These are phyloP conservation scores for Heliothis peltigera DNA, from an alignment of 2,888 invertebrate genomes.

Conservation along the genomic window DNA sequence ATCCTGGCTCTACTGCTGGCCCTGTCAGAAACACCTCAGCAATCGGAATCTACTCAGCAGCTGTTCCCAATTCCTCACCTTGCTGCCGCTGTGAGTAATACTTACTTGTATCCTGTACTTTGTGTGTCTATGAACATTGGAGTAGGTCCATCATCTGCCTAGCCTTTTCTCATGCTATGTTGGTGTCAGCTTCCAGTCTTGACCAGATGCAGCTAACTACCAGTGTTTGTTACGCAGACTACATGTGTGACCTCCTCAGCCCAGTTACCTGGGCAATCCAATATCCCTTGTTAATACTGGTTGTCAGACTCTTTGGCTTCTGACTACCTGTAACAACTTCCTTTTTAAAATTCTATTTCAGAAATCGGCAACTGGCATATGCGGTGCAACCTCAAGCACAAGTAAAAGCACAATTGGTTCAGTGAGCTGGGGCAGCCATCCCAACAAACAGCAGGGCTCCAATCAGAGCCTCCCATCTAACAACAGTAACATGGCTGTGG, in stretches of 20 bases:
- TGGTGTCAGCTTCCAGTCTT: too few species aligned
- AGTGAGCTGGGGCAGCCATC: constrained; percentile 76
- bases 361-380: constrained; percentile 74
- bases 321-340: too few species aligned
- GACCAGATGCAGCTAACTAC: too few species aligned
- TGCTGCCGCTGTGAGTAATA: constrained; percentile 72
- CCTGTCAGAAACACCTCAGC: constrained; percentile 78
- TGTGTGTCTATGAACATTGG: background rate
- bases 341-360: constrained; percentile 59
- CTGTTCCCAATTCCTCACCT: constrained; percentile 82
- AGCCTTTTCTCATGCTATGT: too few species aligned
- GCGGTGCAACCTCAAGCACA: constrained; percentile 72
- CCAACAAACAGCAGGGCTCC: constrained; percentile 74
- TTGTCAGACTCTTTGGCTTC: too few species aligned
- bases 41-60: constrained; percentile 80
- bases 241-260: too few species aligned
- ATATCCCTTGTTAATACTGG: too few species aligned
- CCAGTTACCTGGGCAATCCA: too few species aligned
- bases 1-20: constrained; percentile 88
- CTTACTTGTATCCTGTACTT: too few species aligned
- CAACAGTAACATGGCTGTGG: constrained; percentile 77
- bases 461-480: constrained; percentile 80
- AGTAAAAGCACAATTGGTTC: constrained; percentile 84
- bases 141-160: too few species aligned
- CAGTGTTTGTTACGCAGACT: too few species aligned